Evolutionary conservation across 2,797 vertebrate genomes (phyloP).

Genomic region (Phataginus tetradactyla): DNA sequence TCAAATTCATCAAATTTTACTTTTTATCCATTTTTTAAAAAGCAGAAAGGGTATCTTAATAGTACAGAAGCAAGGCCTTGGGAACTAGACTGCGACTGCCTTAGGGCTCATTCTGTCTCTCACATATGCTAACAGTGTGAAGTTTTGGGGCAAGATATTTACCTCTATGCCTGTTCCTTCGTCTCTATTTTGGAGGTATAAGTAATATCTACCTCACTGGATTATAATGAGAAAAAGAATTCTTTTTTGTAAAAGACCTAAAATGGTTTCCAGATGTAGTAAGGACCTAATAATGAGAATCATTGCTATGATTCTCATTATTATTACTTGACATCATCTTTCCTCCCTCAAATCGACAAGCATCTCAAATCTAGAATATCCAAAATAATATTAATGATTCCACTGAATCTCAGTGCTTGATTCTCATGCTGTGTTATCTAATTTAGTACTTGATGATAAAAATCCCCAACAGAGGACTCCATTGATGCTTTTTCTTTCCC

Average conservation of each 20-base stretch:
- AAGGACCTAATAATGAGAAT: not conserved
- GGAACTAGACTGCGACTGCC: not conserved
- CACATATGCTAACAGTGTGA: too few species aligned
- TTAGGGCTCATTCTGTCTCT: not conserved
- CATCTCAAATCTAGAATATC: not conserved
- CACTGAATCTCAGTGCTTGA: too few species aligned
- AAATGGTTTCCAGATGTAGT: not conserved
- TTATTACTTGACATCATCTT: not conserved
- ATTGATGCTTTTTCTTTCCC: not conserved
- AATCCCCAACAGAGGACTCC: not conserved
- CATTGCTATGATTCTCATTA: not conserved
- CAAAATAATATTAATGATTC: not conserved
- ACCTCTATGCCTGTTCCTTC: fast-evolving
- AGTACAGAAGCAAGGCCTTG: not conserved
- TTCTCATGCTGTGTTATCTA: not conserved
- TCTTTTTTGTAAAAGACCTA: not conserved
- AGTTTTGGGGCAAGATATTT: too few species aligned
- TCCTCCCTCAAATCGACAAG: not conserved
- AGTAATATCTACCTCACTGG: not conserved
- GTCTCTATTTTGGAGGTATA: not conserved
- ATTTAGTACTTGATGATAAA: not conserved
- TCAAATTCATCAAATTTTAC: not conserved
- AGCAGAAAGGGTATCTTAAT: not conserved
- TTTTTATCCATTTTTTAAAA: not conserved
- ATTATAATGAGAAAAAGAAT: not conserved